These are phyloP conservation scores for Mesoligia furuncula DNA, from an alignment of 2,888 invertebrate species.

Conservation along the genomic window DNA sequence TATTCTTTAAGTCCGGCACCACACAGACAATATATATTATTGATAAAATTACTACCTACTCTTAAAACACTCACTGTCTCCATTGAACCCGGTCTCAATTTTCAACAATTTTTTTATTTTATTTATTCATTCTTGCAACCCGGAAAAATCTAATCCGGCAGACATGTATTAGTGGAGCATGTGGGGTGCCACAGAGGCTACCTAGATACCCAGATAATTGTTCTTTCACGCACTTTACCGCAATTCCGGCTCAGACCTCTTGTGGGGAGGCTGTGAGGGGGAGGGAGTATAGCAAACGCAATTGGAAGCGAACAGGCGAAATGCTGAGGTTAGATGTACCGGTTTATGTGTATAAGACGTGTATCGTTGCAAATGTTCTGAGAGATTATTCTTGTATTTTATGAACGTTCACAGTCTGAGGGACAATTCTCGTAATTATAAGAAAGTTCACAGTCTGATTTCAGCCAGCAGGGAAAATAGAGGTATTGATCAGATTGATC, in stretches of 20 bases:
- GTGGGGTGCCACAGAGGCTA: constrained; percentile 41
- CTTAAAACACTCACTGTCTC: not conserved
- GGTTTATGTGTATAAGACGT: not conserved
- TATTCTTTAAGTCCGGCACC: too few species aligned
- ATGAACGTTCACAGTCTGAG: not conserved
- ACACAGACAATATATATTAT: not conserved
- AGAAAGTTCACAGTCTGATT: not conserved
- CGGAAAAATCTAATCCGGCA: constrained; percentile 43
- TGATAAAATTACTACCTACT: not conserved
- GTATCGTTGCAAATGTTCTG: not conserved
- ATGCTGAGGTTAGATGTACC: constrained; percentile 7
- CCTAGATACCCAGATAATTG: constrained; percentile 51
- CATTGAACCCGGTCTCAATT: constrained; percentile 13
- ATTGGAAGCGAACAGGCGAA: constrained; percentile 28
- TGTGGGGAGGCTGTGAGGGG: constrained; percentile 23
- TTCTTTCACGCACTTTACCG: constrained; percentile 52
- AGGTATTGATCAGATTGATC: too few species aligned
- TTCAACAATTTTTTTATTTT: constrained; percentile 20
- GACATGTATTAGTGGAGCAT: constrained; percentile 33
- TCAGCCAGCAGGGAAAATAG: too few species aligned
- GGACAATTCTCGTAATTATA: not conserved
- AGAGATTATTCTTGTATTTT: too few species aligned
- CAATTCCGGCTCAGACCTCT: constrained; percentile 57
- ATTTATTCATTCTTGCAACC: constrained; percentile 22
- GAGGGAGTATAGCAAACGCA: constrained; percentile 26